Base-by-base conservation (phyloP, 2,888 invertebrate species). In the Ditula angustiorana region DNA sequence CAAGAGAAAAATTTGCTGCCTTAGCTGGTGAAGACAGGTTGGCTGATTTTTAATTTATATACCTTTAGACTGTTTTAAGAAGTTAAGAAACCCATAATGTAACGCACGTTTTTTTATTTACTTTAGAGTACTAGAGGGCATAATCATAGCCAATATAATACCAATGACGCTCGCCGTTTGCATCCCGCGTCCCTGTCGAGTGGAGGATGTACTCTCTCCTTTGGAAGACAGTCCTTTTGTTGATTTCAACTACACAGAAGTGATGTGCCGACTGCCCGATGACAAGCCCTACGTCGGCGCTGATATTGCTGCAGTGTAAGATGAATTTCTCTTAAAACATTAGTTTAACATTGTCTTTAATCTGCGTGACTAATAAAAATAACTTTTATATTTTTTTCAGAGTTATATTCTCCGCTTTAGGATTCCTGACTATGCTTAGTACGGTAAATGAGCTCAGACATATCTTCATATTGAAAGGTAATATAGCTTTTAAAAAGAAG, bases 381-480 rank as follows among this genome's bases (percentile, higher is more conserved):
- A 4, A 19, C 0, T 13, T 49, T 41, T n/a, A n/a, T n/a, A n/a
- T n/a, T 30, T 23, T 33, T 61, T 61, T 52, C 52, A 61, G 60
- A 7, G 60, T 61, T 21, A 16, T 61, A 16, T 52, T 61, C 16
- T 44, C 52, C 5, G 1, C 52, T 30, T 16, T 61, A 11, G 60
- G 60, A 44, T 44, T 19, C 8, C 23, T 41, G 16, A 61, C 60
- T 61, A 30, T 61, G 5, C 4, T 30, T 1, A 61, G 60, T n/a
- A 52, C 60, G 5, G 23, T 33, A 11, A 52, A 61, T 30, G 60
- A 61, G 33, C 52, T 61, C 4, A 13, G 52, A 7, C 60, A 61
- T 16, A 44, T 61, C 44, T 64, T 61, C 21, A 23, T 61, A 16
- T 52, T 52, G 24, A 61, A 61, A 44, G 60, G 60, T 61, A 60